Conservation (phyloP, 2,888 invertebrate species). For the Drosophila ustulata region DNA sequence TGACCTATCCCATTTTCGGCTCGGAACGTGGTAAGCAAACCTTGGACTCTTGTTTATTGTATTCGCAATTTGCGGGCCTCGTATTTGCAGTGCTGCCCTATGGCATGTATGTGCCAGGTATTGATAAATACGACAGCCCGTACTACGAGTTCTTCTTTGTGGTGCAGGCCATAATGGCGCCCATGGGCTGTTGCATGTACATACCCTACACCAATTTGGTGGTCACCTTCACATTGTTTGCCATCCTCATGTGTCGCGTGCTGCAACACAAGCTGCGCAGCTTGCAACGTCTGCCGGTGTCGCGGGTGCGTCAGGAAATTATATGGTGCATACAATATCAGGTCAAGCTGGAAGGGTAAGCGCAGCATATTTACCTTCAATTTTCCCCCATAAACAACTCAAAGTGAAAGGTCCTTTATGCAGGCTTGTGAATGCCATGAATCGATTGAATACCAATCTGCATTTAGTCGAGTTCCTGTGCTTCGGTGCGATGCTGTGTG, state of each 20-base stretch:
- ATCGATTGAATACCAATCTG: slow-evolving; percentile 59
- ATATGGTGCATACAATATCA: slow-evolving; percentile 81
- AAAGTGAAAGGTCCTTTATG: not conserved
- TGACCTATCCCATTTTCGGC: slow-evolving; percentile 74
- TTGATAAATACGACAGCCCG: slow-evolving; percentile 73
- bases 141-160: slow-evolving; percentile 73
- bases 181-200: slow-evolving; percentile 82
- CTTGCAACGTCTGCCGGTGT: slow-evolving; percentile 42
- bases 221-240: slow-evolving; percentile 76
- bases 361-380: not conserved
- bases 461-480: slow-evolving; percentile 72
- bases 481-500: slow-evolving; percentile 80
- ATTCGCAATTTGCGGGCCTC: not conserved
- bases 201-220: slow-evolving; percentile 77
- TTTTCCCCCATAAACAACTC: slow-evolving; percentile 2
- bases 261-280: slow-evolving; percentile 70
- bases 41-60: not conserved
- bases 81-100: slow-evolving; percentile 72
- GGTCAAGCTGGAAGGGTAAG: slow-evolving; percentile 71
- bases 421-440: slow-evolving; percentile 61
- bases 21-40: slow-evolving; percentile 61
- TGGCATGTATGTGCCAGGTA: slow-evolving; percentile 71
- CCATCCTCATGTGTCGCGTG: slow-evolving; percentile 72
- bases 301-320: slow-evolving; percentile 53
- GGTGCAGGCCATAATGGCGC: slow-evolving; percentile 72